Percentiles rank a stretch among this genome's conserved stretches.
Conservation (phyloP, 2,113 vertebrate genomes). For the Chaetodon auriga region DNA sequence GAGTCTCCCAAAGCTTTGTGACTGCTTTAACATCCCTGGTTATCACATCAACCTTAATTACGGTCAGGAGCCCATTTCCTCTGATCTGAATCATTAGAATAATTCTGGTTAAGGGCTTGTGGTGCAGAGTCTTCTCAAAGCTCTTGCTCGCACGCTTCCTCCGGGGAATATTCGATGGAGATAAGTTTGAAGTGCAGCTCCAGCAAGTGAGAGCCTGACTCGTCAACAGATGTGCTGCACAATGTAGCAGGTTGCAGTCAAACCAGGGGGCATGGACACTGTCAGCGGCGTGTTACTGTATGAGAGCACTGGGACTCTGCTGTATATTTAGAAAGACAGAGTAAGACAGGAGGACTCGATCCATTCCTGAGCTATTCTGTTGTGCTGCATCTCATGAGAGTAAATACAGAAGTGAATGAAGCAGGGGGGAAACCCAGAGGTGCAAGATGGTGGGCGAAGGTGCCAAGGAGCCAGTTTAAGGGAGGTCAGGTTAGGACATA, state of each 20-base stretch:
- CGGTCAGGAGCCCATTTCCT: slow-evolving; percentile 65
- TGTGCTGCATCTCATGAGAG: slow-evolving; percentile 54
- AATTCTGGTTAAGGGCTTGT: slow-evolving; percentile 59
- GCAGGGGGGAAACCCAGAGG: slow-evolving; percentile 33
- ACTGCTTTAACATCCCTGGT: slow-evolving; percentile 50
- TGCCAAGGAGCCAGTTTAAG: slow-evolving; percentile 36
- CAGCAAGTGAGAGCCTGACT: slow-evolving; percentile 45
- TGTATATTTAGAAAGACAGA: slow-evolving; percentile 64
- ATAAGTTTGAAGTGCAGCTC: slow-evolving; percentile 65
- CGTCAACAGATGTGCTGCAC: slow-evolving; percentile 62
- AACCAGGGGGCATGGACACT: slow-evolving; percentile 50
- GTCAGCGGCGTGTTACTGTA: slow-evolving; percentile 32
- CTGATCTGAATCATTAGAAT: slow-evolving; percentile 74
- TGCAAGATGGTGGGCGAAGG: slow-evolving; percentile 56
- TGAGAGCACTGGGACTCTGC: slow-evolving; percentile 20
- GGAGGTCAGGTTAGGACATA: slow-evolving; percentile 50
- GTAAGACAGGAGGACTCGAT: slow-evolving; percentile 33
- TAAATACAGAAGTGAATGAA: slow-evolving; percentile 55
- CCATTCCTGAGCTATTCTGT: slow-evolving; percentile 54
- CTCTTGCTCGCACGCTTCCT: slow-evolving; percentile 39
- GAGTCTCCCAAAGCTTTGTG: slow-evolving; percentile 51
- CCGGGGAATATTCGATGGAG: slow-evolving; percentile 58
- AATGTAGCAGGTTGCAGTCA: slow-evolving; percentile 42
- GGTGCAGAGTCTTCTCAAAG: slow-evolving; percentile 53
- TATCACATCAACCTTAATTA: slow-evolving; percentile 78